Conservation (phyloP, 2,113 vertebrate genomes). For the Macrotus californicus region DNA sequence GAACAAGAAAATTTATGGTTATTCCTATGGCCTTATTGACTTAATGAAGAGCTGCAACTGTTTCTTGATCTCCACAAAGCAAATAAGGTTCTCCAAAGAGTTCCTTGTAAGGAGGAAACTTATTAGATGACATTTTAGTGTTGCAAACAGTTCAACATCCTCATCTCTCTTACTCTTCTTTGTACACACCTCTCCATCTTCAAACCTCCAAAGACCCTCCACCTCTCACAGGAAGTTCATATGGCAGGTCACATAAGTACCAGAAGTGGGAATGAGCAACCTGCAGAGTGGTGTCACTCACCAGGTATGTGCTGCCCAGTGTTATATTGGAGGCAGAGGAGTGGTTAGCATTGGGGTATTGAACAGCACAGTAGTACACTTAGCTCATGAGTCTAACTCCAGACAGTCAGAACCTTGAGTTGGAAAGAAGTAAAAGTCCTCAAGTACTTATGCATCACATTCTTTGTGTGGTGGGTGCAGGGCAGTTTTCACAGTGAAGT, state of each 20-base stretch:
- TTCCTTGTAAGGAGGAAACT: not conserved
- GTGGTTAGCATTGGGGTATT: not conserved
- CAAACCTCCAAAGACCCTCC: not conserved
- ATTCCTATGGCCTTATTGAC: not conserved
- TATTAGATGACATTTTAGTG: not conserved
- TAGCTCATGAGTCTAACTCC: not conserved
- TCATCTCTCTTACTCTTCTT: not conserved
- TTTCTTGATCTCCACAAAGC: not conserved
- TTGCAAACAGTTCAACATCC: not conserved
- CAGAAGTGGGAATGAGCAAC: not conserved
- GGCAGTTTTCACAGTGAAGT: not conserved
- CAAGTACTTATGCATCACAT: not conserved
- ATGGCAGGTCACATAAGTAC: not conserved
- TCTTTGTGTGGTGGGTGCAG: not conserved
- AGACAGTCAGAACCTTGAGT: not conserved
- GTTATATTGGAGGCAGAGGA: not conserved
- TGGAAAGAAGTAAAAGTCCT: not conserved
- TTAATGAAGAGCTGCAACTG: not conserved
- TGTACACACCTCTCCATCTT: not conserved
- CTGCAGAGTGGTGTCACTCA: not conserved
- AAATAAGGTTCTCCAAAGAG: not conserved
- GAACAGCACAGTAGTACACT: not conserved
- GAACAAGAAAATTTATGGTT: not conserved
- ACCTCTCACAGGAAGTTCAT: not conserved
- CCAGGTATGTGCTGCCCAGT: not conserved